Conservation (phyloP, 2,113 vertebrate genomes). For the Semnornis frantzii region DNA sequence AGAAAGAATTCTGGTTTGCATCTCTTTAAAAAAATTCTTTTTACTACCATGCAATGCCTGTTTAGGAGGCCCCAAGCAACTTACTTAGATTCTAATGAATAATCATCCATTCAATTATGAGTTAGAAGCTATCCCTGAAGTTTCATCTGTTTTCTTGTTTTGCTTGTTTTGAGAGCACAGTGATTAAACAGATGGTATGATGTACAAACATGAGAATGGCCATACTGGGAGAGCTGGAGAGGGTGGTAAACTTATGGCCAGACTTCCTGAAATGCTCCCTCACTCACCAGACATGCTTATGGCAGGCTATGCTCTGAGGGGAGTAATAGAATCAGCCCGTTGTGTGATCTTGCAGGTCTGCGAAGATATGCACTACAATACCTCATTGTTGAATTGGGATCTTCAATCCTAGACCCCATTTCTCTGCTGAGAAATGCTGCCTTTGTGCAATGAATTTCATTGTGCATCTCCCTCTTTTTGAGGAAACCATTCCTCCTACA, state of each 20-base stretch:
- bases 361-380: neutral
- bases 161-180: slow-evolving; percentile 1
- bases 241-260: neutral
- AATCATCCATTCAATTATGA: slow-evolving; percentile 61
- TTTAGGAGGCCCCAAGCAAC: slow-evolving; percentile 39
- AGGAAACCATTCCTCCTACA: neutral
- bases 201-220: neutral
- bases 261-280: neutral
- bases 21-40: neutral
- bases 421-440: neutral
- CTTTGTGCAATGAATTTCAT: neutral
- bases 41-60: neutral
- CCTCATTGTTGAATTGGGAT: neutral
- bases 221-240: neutral
- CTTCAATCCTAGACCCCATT: neutral
- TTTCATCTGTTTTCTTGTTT: slow-evolving; percentile 59
- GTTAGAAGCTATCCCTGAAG: slow-evolving; percentile 52
- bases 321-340: neutral
- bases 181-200: neutral
- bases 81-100: slow-evolving; percentile 57
- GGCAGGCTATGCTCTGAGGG: neutral
- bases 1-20: neutral
- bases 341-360: neutral
- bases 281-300: neutral
- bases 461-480: too few relatives aligned